Base-by-base conservation (phyloP, 2,797 vertebrate genomes). In the Yasuhikotakia modesta region DNA sequence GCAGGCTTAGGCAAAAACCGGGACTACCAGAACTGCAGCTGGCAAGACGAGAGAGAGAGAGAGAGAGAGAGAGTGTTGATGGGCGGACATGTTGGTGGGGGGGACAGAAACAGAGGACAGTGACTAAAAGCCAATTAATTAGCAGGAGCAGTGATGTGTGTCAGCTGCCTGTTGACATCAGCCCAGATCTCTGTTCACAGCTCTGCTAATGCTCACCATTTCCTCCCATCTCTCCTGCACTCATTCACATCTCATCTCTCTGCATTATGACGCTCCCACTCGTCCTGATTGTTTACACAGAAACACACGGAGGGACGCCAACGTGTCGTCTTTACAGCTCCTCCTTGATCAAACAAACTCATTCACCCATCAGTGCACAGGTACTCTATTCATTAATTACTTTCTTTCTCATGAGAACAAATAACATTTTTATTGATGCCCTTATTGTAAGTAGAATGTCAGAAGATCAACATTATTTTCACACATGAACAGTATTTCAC, bases 51-150 rank as follows among this genome's bases (percentile, higher is more conserved):
- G 39, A 43, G 2, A 11, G 39, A 43, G 39, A 39, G 5, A 35
- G 32, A 35, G 32, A 39, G 35, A 10, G 8, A 43, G 10, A 86
- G 82, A 75, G 82, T 80, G 58, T 58, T 79, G 82, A 84, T 48
- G 87, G 88, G 87, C 77, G 4, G 39, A 10, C 17, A 53, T 66
- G 48, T 75, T 46, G 60, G 73, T 73, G 76, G 90, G 90, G 39
- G 90, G 91, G 91, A 90, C 87, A 89, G 91, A 91, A 88, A 91
- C 86, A 90, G 88, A 74, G 73, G 69, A 81, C 87, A 88, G 83
- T 89, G 76, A 92, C 90, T 92, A 91, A 92, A 92, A 92, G 90
- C 91, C 91, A 93, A 92, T 93, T 93, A 92, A 93, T 94, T 94
- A 93, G 90, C 88, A 84, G 80, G 83, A 85, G 91, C 91, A 91